These are phyloP conservation scores for Erithacus rubecula DNA, from an alignment of 2,797 vertebrate species.

Conservation along the genomic window DNA sequence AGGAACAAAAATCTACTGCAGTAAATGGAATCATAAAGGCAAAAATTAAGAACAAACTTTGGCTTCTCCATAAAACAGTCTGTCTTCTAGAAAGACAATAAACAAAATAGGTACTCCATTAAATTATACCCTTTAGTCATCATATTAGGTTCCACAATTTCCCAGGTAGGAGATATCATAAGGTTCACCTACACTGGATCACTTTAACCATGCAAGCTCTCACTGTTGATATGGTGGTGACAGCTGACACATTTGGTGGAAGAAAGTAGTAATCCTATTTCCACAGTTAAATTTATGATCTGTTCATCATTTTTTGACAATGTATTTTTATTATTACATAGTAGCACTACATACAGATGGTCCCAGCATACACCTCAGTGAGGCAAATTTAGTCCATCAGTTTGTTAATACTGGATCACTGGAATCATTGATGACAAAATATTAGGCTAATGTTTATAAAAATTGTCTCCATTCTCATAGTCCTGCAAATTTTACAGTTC, in stretches of 20 bases:
- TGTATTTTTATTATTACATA: neutral
- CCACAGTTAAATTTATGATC: neutral
- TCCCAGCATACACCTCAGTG: neutral
- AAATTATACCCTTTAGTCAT: neutral
- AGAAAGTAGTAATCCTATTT: neutral
- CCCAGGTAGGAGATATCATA: neutral
- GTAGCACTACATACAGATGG: neutral
- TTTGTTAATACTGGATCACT: neutral
- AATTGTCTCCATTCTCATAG: neutral
- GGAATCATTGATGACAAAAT: neutral
- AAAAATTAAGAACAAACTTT: neutral
- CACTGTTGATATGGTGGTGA: neutral
- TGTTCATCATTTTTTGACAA: neutral
- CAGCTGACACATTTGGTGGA: neutral
- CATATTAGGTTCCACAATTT: neutral
- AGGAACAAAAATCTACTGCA: neutral
- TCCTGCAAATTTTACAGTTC: neutral
- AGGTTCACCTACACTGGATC: neutral
- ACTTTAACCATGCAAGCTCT: neutral
- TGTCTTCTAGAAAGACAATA: neutral
- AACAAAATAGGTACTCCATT: neutral
- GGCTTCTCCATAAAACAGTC: neutral
- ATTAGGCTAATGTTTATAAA: neutral
- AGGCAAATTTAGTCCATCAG: neutral
- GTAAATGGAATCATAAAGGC: neutral